phyloP scores from a whole-genome alignment of 2,797 vertebrate species.

The Chanos chanos region DNA sequence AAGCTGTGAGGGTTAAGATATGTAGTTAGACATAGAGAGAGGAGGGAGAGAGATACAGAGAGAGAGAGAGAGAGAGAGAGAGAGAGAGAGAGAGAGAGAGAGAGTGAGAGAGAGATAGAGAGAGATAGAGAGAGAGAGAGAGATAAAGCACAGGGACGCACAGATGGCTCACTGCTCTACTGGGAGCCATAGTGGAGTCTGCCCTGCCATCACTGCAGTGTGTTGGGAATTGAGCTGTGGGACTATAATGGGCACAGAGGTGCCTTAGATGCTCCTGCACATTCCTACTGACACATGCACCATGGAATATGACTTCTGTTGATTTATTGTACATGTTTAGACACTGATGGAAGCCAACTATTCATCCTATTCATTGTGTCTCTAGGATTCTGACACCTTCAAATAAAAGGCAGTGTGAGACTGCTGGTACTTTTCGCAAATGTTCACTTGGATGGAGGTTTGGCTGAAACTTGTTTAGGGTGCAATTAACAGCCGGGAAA shows the following conservation, averaged over 20 bases:
- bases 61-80: not conserved
- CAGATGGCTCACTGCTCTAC: slow-evolving; percentile 29
- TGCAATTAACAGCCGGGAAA: slow-evolving; percentile 43
- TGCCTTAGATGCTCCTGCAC: slow-evolving; percentile 4
- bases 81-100: not conserved
- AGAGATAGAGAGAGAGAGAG: not conserved
- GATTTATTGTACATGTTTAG: no score
- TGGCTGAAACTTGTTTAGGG: slow-evolving; percentile 39
- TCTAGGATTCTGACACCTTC: no score
- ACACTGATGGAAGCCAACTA: no score
- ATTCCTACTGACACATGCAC: slow-evolving; percentile 4
- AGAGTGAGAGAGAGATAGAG: not conserved
- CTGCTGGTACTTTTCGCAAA: no score
- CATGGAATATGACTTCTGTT: slow-evolving; percentile 1
- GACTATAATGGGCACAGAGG: not conserved
- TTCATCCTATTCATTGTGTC: no score
- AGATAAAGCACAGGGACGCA: slow-evolving; percentile 7
- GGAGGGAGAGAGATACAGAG: not conserved
- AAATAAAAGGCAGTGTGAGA: no score
- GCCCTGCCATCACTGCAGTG: slow-evolving; percentile 1
- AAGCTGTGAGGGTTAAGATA: no score
- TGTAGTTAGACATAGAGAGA: slow-evolving; percentile 9
- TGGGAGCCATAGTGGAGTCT: slow-evolving; percentile 16
- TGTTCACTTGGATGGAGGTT: no score
- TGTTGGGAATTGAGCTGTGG: slow-evolving; percentile 11